Base-by-base conservation (phyloP, 2,888 invertebrate genomes). In the Clanis bilineata region DNA sequence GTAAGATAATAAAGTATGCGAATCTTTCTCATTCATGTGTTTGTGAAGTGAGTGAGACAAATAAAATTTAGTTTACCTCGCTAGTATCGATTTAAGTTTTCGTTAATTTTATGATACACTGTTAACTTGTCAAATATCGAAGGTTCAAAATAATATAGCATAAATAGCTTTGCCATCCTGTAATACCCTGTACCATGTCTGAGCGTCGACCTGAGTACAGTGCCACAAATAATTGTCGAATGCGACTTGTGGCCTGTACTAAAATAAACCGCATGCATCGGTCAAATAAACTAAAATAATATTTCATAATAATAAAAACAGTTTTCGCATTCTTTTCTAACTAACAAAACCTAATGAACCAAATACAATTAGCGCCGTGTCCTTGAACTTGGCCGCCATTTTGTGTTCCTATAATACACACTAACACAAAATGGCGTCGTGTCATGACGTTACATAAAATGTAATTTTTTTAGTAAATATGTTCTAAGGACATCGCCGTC, bases 401-500 rank as follows among this genome's bases (percentile, higher is more conserved):
- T 59, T 59, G 56, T 39, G 38, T 39, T 56, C 36, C 51, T 56
- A 56, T 23, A 32, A 18, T 21, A 56, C 39, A 39, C 39, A 32
- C 51, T 15, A 5, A 32, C 51, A 51, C 51, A 51, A 51, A 51
- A 36, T 47, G 25, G 28, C 45, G 38, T 3, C 38, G 23, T 21
- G 41, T 21, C 10, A 23, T n/a, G 32, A 22, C 43, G 18, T 18
- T 18, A 7, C 7, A 3, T 5, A 18, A 5, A 3, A 5, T 41
- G 18, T 6, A 41, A 41, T 57, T 57, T 57, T 2, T 22, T n/a
- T 39, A 21, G 21, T 12, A 12, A 12, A 18, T 9, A 6, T 47
- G 36, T 45, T 58, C 38, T 6, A 9, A 38, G 39, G 47, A 39
- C 38, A 59, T 65, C 67, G 69, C 72, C 69, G 62, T 77, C 79